Conservation (phyloP, 2,888 invertebrate genomes). For the Beris morrisii region DNA sequence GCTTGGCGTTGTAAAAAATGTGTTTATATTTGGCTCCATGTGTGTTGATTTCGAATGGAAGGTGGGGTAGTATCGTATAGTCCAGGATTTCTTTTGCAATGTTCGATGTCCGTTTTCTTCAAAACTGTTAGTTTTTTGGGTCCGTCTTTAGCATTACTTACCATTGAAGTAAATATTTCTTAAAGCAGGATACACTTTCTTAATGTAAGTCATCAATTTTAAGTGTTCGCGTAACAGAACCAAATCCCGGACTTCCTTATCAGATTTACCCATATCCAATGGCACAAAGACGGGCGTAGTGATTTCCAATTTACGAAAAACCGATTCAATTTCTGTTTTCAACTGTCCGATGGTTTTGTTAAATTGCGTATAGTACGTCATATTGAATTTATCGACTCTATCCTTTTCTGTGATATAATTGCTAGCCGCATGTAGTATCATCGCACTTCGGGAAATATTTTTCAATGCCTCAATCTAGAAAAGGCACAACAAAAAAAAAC, state of each 20-base stretch:
- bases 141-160: background rate
- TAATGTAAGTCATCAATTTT: constrained; percentile 34
- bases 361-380: background rate
- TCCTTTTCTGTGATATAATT: constrained; percentile 5
- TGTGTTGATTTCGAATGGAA: background rate
- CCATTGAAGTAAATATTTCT: constrained; percentile 21
- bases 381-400: constrained; percentile 8
- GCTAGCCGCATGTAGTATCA: constrained; percentile 8
- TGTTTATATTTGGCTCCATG: background rate
- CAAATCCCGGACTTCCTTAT: constrained; percentile 35
- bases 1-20: background rate
- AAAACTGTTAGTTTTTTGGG: no score
- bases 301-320: constrained; percentile 25
- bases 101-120: no score
- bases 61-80: background rate
- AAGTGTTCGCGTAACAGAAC: constrained; percentile 37
- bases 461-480: constrained; percentile 5
- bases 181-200: constrained; percentile 31
- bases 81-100: no score
- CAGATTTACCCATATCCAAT: background rate
- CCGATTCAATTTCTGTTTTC: constrained; percentile 21
- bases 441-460: constrained; percentile 1
- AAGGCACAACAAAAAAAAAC: background rate
- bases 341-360: background rate
- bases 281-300: background rate